Conservation (phyloP, 2,888 invertebrate genomes). For the Aphodius granarius region DNA sequence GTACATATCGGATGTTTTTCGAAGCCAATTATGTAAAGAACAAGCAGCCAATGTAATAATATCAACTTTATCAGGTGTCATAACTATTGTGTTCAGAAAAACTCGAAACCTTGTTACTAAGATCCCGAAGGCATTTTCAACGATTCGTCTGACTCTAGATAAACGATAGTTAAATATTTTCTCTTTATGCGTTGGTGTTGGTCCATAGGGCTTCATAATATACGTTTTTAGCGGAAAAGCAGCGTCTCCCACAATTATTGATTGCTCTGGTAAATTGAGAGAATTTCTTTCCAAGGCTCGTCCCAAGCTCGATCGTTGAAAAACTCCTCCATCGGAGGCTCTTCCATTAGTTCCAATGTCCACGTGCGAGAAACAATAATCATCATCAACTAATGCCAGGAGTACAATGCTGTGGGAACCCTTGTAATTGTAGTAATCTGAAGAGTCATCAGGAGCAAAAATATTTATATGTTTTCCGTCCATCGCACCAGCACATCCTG, state of each 20-base stretch:
- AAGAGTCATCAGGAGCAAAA: neutral
- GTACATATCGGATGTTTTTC: constrained; percentile 2
- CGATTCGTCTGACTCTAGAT: constrained; percentile 13
- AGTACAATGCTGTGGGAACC: constrained; percentile 37
- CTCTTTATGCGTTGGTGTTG: constrained; percentile 1
- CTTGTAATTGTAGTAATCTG: constrained; percentile 39
- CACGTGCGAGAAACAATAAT: constrained; percentile 37
- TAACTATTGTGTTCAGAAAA: constrained; percentile 11
- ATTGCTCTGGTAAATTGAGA: constrained; percentile 36
- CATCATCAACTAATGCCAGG: constrained; percentile 37
- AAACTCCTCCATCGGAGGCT: constrained; percentile 39
- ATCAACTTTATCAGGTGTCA: constrained; percentile 1
- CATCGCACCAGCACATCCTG: constrained; percentile 7
- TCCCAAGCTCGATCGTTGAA: constrained; percentile 33
- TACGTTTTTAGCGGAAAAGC: constrained; percentile 38
- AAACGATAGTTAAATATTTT: constrained; percentile 12
- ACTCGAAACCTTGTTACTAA: constrained; percentile 16
- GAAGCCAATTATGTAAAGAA: neutral
- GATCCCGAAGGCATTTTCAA: constrained; percentile 25
- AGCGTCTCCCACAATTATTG: constrained; percentile 39
- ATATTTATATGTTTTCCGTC: constrained; percentile 13
- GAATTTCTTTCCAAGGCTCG: constrained; percentile 30
- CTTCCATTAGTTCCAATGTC: constrained; percentile 39
- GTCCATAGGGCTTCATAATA: constrained; percentile 38
- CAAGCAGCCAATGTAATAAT: neutral